Evolutionary conservation across 1,140 invertebrate species (phyloP).

Genomic region (Drosophila nebulosa): DNA sequence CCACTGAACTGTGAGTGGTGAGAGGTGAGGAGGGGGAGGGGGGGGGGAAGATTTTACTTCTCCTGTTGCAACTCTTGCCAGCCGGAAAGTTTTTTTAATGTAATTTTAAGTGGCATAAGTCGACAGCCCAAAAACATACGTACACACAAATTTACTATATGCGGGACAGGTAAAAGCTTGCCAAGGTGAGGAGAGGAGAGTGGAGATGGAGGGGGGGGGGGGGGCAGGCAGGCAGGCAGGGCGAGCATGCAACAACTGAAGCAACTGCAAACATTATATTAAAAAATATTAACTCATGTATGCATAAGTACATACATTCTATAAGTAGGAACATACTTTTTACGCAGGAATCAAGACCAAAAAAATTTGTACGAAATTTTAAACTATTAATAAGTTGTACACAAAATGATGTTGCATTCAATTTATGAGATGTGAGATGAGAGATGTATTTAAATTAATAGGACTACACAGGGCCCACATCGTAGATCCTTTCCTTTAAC

Average conservation of each 20-base stretch:
- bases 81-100: slow-evolving; percentile 68
- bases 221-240: neutral
- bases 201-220: neutral
- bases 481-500: no score
- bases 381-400: no score
- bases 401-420: no score
- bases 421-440: no score
- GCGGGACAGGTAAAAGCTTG: slow-evolving; percentile 43
- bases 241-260: neutral
- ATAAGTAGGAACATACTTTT: neutral
- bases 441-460: no score
- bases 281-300: slow-evolving; percentile 6
- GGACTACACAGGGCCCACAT: no score
- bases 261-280: slow-evolving; percentile 5
- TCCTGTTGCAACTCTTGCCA: slow-evolving; percentile 32
- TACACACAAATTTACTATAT: slow-evolving; percentile 11
- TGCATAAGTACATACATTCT: neutral
- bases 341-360: neutral
- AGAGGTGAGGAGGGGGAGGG: neutral
- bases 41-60: neutral
- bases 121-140: slow-evolving; percentile 72
- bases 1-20: neutral
- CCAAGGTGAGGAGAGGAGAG: slow-evolving; percentile 4
- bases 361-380: neutral
- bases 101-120: slow-evolving; percentile 79